These are phyloP conservation scores for Acarapis woodi DNA, from an alignment of 1,140 invertebrate genomes.

Conservation along the genomic window DNA sequence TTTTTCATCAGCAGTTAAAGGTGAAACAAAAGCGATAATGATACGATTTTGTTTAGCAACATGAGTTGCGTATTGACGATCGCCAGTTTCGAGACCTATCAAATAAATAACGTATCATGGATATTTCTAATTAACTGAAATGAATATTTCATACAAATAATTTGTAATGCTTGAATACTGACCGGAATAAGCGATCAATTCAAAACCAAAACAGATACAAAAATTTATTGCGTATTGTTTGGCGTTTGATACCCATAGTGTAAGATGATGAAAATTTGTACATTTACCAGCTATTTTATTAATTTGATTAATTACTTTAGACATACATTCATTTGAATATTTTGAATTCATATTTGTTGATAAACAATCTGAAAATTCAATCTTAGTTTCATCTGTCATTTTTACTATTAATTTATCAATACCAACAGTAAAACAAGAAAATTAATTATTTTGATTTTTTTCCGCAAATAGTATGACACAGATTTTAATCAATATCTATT, in stretches of 20 bases:
- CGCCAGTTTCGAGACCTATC: slow-evolving; percentile 86
- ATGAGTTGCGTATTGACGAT: slow-evolving; percentile 47
- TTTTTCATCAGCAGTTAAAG: slow-evolving; percentile 34
- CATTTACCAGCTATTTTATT: neutral
- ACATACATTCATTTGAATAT: neutral
- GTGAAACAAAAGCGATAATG: slow-evolving; percentile 59
- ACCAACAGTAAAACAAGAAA: too few relatives aligned
- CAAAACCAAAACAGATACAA: slow-evolving; percentile 64
- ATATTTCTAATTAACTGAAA: too few relatives aligned
- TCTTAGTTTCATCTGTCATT: too few relatives aligned
- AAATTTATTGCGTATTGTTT: slow-evolving; percentile 88
- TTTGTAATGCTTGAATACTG: too few relatives aligned
- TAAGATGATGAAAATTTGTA: slow-evolving; percentile 30
- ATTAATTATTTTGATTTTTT: too few relatives aligned
- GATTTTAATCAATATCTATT: too few relatives aligned
- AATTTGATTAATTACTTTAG: neutral
- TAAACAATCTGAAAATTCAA: too few relatives aligned
- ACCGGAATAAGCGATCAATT: slow-evolving; percentile 66
- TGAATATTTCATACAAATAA: too few relatives aligned
- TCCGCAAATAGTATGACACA: too few relatives aligned
- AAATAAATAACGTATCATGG: too few relatives aligned
- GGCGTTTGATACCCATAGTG: slow-evolving; percentile 89
- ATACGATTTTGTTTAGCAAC: slow-evolving; percentile 82
- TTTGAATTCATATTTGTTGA: slow-evolving; percentile 1
- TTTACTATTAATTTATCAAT: too few relatives aligned